A percentile compares a stretch with the other conserved stretches of the same genome.
These are phyloP conservation scores for Platycheirus albimanus DNA, from an alignment of 2,888 invertebrate species.

Conservation along the genomic window DNA sequence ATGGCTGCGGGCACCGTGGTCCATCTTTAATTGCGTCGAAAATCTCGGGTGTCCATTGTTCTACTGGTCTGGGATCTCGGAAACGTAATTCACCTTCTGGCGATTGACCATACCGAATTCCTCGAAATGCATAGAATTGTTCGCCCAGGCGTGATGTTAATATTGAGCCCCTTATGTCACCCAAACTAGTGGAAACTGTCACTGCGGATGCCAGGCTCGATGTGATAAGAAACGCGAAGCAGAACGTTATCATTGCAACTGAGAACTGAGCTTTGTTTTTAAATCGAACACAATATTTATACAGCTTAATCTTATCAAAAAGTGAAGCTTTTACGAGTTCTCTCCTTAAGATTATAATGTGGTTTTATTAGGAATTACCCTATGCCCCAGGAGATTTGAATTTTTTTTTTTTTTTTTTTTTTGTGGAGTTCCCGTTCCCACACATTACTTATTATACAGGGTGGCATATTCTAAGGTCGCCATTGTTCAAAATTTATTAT, in stretches of 20 bases:
- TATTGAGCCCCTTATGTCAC: constrained; percentile 77
- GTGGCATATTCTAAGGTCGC: no score
- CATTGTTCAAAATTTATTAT: no score
- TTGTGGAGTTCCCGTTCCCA: no score
- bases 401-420: no score
- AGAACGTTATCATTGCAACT: constrained; percentile 13
- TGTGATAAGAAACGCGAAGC: constrained; percentile 16
- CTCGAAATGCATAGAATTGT: constrained; percentile 79
- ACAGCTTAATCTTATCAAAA: no score
- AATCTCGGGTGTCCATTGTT: constrained; percentile 82
- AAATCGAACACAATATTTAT: no score
- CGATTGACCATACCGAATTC: constrained; percentile 80
- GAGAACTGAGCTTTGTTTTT: constrained; percentile 13
- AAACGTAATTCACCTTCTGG: constrained; percentile 80
- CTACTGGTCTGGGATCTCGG: constrained; percentile 82
- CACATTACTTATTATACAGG: no score
- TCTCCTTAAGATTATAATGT: no score
- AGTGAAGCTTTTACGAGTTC: no score
- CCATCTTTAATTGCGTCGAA: constrained; percentile 85
- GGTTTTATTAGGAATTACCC: no score
- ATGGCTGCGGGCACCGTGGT: constrained; percentile 83
- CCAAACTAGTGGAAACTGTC: constrained; percentile 78
- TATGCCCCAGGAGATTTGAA: no score
- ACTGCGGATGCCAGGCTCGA: constrained; percentile 42
- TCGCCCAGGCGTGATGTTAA: constrained; percentile 77